Evolutionary conservation across 2,888 invertebrate species (phyloP), one percentile per base, ranked within the genome.

Genomic region (Erebia epiphron): DNA sequence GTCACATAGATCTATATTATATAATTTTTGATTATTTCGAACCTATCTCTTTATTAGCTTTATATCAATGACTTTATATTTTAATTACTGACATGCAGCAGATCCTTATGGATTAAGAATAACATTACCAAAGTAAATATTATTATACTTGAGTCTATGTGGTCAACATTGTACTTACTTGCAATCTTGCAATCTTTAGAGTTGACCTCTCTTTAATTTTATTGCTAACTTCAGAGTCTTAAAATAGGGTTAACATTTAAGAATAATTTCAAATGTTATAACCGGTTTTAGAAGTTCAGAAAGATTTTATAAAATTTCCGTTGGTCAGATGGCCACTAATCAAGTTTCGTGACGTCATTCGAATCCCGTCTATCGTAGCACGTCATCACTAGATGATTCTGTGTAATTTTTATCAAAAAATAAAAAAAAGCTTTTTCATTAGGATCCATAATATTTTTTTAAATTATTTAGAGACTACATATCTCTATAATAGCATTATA

Each of bases 301-400:
- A 2, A 50, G 4, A 50, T n/a, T 50, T 50, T n/a, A 26, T 4
- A 56, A 21, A 9, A 21, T 10, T 46, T 61, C 46, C 61, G 61
- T 61, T 61, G 61, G 61, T 46, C 18, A n/a, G 41, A 16, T 41
- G 9, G 11, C 16, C n/a, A 41, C 60, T 41, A 16, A 60, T 41
- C 60, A 41, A 41, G 41, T 18, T 21, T 43, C 46, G 43, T 43
- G 61, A 46, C 61, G n/a, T n/a, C n/a, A n/a, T n/a, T 18, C 43
- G 18, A 60, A 61, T 46, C 61, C 61, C 61, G 61, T 61, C 61
- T 61, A 61, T 46, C 18, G 16, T 56, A 56, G 13, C 56, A 18
- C 18, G 16, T 54, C 54, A 21, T 21, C 21, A 21, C 21, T 13
- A 56, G 56, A 7, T 21, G 56, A 21, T 56, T 21, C 21, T 21